Evolutionary conservation across 2,113 vertebrate species (phyloP), one percentile per base, ranked within the genome.

Genomic region (Tympanuchus pallidicinctus): DNA sequence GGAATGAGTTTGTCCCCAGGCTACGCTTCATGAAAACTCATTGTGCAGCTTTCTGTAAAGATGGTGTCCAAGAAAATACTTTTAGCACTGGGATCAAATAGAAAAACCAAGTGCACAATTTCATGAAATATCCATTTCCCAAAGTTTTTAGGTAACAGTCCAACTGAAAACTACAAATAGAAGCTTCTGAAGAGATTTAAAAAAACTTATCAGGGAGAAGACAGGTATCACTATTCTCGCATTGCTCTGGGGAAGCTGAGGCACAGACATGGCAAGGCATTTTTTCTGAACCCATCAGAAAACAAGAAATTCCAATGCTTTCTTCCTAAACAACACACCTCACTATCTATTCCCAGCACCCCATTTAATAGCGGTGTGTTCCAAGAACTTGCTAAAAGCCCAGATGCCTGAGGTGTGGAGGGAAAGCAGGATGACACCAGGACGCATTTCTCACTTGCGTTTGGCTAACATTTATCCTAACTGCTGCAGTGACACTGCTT

Each of bases 1-100:
- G 47, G 43, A 91, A 89, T 57, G 1, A 85, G 90, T 93, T 93
- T 95, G 93, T 30, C 61, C 79, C 52, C 18, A 89, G 78, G 91
- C 82, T 83, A 17, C 19, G 22, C 83, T 85, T 93, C 89, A 50
- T 38, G 89, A 92, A 88, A 76, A 36, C 43, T 48, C 65, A 81
- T 72, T 36, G 8, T 75, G 65, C 8, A 25, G 36, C 79, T 92
- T 96, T 63, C 91, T 82, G 74, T 30, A 81, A 86, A 83, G 52
- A 52, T 0, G 48, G 45, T 5, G 21, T 45, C 38, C 65, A 64
- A 86, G 56, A 83, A 94, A 91, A 92, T 13, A 82, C 13, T 38
- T 82, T 47, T 82, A 88, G 64, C 50, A 36, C 1, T 2, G 11
- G 6, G 47, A 66, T 30, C 60, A 91, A 91, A 70, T 1, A 66